These are phyloP conservation scores for Aurelia aurita DNA, from an alignment of 30 jellyfish, hydroid and myxozoan species.

Conservation along the genomic window DNA sequence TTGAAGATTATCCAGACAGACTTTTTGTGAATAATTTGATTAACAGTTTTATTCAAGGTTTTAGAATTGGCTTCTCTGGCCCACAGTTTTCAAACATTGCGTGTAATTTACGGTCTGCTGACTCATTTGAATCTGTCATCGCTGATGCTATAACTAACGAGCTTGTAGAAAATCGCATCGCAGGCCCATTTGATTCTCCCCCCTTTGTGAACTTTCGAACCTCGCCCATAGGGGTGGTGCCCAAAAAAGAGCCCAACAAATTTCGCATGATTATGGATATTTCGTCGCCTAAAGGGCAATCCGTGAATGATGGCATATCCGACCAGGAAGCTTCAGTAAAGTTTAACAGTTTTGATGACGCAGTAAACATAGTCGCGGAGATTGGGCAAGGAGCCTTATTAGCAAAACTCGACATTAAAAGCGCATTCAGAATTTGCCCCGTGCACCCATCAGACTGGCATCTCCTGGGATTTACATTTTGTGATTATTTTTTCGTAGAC, in stretches of 20 bases:
- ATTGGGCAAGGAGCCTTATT: slow-evolving; percentile 26
- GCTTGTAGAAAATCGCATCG: slow-evolving; percentile 5
- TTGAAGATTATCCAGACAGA: background rate
- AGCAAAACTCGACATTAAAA: slow-evolving; percentile 55
- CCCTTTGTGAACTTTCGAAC: slow-evolving; percentile 18
- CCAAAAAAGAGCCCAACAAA: slow-evolving; percentile 18
- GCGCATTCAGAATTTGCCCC: slow-evolving; percentile 66
- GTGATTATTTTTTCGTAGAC: slow-evolving; percentile 10
- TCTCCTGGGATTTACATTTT: slow-evolving; percentile 14
- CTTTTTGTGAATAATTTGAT: background rate
- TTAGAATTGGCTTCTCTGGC: slow-evolving; percentile 8
- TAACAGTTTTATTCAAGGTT: background rate
- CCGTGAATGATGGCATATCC: slow-evolving; percentile 43
- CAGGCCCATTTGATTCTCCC: slow-evolving; percentile 27
- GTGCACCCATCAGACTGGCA: slow-evolving; percentile 54
- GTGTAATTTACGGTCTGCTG: slow-evolving; percentile 1
- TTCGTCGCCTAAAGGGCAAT: slow-evolving; percentile 46
- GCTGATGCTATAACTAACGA: background rate
- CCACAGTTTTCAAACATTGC: background rate
- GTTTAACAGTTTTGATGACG: slow-evolving; percentile 38
- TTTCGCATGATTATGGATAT: slow-evolving; percentile 22
- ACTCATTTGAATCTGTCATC: background rate
- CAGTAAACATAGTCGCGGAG: slow-evolving; percentile 13
- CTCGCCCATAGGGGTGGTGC: slow-evolving; percentile 29
- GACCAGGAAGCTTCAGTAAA: slow-evolving; percentile 15